A percentile compares a stretch with the other conserved stretches of the same genome.
phyloP scores from a whole-genome alignment of 2,797 vertebrate species.

The Squalus acanthias region DNA sequence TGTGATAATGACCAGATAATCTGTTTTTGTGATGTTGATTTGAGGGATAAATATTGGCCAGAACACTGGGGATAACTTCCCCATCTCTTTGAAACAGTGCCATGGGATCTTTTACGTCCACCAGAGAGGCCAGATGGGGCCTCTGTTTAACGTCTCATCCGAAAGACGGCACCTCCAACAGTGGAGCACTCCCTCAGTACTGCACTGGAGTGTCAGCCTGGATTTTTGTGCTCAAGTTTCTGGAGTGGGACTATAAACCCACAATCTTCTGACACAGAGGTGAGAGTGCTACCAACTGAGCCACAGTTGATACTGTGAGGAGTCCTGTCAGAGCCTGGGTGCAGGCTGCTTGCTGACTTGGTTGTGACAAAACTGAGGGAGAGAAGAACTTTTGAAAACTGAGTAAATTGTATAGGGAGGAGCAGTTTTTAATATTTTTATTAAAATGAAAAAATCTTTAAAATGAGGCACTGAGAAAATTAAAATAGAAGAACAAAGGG shows the following conservation, averaged over 20 bases:
- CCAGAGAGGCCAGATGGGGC: no score
- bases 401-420: not conserved
- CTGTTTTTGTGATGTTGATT: no score
- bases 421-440: not conserved
- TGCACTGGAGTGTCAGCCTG: not conserved
- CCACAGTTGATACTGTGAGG: not conserved
- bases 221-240: not conserved
- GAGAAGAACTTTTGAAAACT: not conserved
- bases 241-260: not conserved
- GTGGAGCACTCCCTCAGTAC: not conserved
- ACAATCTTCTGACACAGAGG: not conserved
- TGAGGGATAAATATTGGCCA: no score
- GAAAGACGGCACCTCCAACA: no score
- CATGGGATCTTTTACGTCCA: no score
- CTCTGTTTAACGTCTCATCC: no score
- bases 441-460: not conserved
- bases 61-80: no score
- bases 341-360: not conserved
- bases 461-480: not conserved
- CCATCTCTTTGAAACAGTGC: no score
- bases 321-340: not conserved
- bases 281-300: not conserved
- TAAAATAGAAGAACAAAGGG: not conserved
- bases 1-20: no score
- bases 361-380: not conserved